Evolutionary conservation across 1,140 invertebrate species (phyloP).

Genomic region (Nomia melanderi): DNA sequence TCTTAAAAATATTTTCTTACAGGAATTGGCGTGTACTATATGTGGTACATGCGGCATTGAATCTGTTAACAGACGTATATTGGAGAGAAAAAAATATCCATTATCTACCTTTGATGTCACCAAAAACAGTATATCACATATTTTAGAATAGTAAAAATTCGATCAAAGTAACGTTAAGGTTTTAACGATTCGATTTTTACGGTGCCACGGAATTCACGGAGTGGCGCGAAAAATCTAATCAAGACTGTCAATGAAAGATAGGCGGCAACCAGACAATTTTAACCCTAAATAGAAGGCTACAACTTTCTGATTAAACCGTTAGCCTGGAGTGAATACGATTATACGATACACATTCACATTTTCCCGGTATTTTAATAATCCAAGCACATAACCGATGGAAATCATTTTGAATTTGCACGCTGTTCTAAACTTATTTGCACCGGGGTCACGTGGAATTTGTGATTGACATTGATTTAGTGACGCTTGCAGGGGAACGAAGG

Average conservation of each 20-base stretch:
- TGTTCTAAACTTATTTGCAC: conserved; percentile 11
- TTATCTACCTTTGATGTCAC: too few species aligned
- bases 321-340: conserved; percentile 29
- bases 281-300: background rate
- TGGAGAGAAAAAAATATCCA: too few species aligned
- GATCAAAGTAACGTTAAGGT: too few species aligned
- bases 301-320: conserved; percentile 45
- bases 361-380: conserved; percentile 21
- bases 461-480: background rate
- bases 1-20: too few species aligned
- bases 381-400: background rate
- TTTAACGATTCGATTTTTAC: background rate
- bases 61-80: too few species aligned
- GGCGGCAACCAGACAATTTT: conserved; percentile 19
- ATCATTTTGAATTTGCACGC: background rate
- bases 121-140: too few species aligned
- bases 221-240: background rate
- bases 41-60: too few species aligned
- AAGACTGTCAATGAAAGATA: conserved; percentile 11
- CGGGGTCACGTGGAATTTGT: background rate
- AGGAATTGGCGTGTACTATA: too few species aligned
- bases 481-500: background rate
- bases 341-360: background rate
- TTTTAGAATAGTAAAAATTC: too few species aligned
- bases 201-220: background rate